A percentile compares a stretch with the other conserved stretches of the same genome.
phyloP scores from a whole-genome alignment of 1,140 invertebrate genomes.

The Cheumatopsyche charites region DNA sequence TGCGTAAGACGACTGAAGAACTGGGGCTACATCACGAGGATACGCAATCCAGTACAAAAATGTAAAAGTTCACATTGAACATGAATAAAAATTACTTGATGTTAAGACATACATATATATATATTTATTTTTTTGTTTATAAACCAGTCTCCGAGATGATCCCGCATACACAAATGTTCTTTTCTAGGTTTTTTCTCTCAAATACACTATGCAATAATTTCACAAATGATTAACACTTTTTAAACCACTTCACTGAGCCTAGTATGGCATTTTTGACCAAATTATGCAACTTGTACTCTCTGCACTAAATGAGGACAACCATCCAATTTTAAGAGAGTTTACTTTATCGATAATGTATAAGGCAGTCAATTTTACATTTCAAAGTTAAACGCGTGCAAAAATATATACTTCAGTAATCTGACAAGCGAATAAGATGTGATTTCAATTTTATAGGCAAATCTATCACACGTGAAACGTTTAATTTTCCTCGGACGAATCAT shows the following conservation, averaged over 20 bases:
- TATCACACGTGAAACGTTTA: slow-evolving; percentile 46
- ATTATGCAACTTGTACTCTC: no score
- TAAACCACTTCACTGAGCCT: not conserved
- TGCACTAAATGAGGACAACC: no score
- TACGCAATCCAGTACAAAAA: slow-evolving; percentile 45
- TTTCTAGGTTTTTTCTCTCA: slow-evolving; percentile 8
- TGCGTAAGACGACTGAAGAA: slow-evolving; percentile 13
- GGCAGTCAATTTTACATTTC: not conserved
- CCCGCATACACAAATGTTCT: slow-evolving; percentile 32
- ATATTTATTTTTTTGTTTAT: not conserved
- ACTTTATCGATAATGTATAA: no score
- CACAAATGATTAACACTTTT: slow-evolving; percentile 6
- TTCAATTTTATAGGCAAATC: slow-evolving; percentile 22
- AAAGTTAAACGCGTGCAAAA: slow-evolving; percentile 52
- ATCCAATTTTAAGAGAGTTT: no score
- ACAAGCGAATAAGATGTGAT: slow-evolving; percentile 52
- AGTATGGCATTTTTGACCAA: no score
- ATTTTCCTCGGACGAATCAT: slow-evolving; percentile 54
- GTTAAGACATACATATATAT: not conserved
- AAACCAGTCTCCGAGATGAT: slow-evolving; percentile 30
- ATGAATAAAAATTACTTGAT: slow-evolving; percentile 5
- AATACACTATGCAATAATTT: slow-evolving; percentile 3
- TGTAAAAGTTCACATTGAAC: slow-evolving; percentile 43
- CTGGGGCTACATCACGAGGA: slow-evolving; percentile 40
- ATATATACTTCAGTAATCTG: slow-evolving; percentile 57